Base-by-base conservation (phyloP, 2,888 invertebrate genomes). In the Monochamus alternatus region DNA sequence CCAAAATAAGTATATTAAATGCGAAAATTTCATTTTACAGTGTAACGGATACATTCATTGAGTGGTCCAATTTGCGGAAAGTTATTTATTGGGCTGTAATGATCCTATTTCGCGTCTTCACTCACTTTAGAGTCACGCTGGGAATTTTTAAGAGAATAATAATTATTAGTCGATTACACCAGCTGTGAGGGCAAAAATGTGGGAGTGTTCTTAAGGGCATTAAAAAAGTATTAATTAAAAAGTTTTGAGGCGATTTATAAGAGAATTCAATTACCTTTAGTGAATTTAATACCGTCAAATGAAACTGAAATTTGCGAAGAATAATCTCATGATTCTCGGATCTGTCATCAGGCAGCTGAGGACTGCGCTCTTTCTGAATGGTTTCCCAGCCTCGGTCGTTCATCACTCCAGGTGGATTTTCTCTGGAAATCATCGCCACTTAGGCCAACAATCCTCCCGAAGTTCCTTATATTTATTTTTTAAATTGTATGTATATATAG, bases 211-310 rank as follows among this genome's bases (percentile, higher is more conserved):
- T 81, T 78, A 76, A 81, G 77, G 77, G 76, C 76, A 82, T 83
- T 81, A 83, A 82, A 78, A 81, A 82, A 80, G 80, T 80, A 82
- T 83, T 82, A 81, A 81, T 82, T 82, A 81, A 82, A 82, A 83
- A 81, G 78, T 81, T 79, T 71, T 78, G 77, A 76, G 78, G 76
- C 78, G 79, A 81, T 75, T 77, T 77, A 75, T 80, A 78, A 75
- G 69, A 74, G 77, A 79, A 80, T 80, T 82, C 80, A 81, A 80
- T 82, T 81, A 83, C 78, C 77, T 80, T 77, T 73, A 78, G 75
- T 76, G 78, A 82, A 81, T 83, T 83, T 82, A 82, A 82, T 82
- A 77, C 76, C 78, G 73, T 65, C 81, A 75, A 81, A 82, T 81
- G 81, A 82, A 81, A 83, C 80, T 82, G 81, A 82, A 82, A 84